Percentiles rank a stretch among this genome's conserved stretches.
These are phyloP conservation scores for Syngnathus acus DNA, from an alignment of 2,797 vertebrate genomes.

Conservation along the genomic window DNA sequence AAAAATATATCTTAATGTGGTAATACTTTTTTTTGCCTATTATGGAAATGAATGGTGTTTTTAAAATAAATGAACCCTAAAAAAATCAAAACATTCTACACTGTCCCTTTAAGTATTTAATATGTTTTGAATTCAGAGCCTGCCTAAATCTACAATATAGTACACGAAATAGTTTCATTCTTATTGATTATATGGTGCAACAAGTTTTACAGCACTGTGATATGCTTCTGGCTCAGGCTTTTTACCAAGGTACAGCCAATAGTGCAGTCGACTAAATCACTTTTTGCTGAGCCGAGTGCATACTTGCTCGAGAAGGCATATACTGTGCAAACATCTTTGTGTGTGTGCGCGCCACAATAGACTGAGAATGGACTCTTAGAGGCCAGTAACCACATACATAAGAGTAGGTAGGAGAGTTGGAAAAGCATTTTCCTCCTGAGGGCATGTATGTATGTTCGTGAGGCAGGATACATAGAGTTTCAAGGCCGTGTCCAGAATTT, in stretches of 20 bases:
- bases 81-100: no score
- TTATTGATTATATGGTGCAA: neutral
- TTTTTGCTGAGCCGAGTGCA: slow-evolving; percentile 8
- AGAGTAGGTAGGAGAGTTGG: slow-evolving; percentile 8
- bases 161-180: neutral
- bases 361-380: neutral
- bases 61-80: no score
- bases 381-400: neutral
- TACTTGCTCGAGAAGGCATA: slow-evolving; percentile 1
- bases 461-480: slow-evolving; percentile 23
- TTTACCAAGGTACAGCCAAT: neutral
- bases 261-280: neutral
- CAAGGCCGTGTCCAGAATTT: slow-evolving; percentile 32
- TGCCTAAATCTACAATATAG: neutral
- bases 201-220: neutral
- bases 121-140: neutral
- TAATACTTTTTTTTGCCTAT: no score
- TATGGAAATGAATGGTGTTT: no score
- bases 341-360: neutral
- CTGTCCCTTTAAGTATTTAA: no score
- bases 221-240: neutral
- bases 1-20: no score
- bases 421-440: slow-evolving; percentile 17
- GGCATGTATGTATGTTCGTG: slow-evolving; percentile 5
- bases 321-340: slow-evolving; percentile 6